Evolutionary conservation across 2,113 vertebrate genomes (phyloP).

Genomic region (Eulemur rufifrons): DNA sequence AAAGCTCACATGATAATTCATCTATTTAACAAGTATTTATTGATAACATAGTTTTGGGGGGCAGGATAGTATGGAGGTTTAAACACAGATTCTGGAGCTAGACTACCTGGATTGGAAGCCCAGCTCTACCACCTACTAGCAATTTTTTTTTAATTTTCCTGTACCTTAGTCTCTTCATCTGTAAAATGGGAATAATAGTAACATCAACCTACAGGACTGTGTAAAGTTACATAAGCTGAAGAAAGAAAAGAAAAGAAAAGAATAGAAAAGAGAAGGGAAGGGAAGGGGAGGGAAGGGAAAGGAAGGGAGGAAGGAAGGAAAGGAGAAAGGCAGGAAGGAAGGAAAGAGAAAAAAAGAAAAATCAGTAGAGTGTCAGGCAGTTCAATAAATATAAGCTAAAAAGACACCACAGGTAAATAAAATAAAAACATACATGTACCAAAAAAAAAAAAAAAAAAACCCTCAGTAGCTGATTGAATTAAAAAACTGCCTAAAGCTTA

Average conservation of each 20-base stretch:
- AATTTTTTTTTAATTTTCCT: not conserved
- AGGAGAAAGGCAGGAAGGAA: too few species aligned
- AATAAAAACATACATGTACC: not conserved
- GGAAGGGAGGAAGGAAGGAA: too few species aligned
- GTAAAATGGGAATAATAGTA: not conserved
- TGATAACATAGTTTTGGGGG: not conserved
- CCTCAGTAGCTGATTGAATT: not conserved
- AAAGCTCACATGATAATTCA: not conserved
- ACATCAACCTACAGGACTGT: not conserved
- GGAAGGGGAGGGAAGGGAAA: too few species aligned
- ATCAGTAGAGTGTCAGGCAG: not conserved
- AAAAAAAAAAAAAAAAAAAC: not conserved
- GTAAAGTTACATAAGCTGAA: not conserved
- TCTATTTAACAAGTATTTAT: not conserved
- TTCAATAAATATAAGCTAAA: not conserved
- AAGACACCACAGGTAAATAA: not conserved
- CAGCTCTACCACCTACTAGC: not conserved
- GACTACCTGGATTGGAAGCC: not conserved
- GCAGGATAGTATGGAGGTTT: not conserved
- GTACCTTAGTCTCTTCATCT: not conserved
- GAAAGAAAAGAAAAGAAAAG: too few species aligned
- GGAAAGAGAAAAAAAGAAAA: not conserved
- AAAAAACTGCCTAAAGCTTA: not conserved
- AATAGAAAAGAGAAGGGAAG: accelerated
- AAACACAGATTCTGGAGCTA: not conserved